Evolutionary conservation across 1,140 invertebrate species (phyloP).

Genomic region (Colletes gigas): DNA sequence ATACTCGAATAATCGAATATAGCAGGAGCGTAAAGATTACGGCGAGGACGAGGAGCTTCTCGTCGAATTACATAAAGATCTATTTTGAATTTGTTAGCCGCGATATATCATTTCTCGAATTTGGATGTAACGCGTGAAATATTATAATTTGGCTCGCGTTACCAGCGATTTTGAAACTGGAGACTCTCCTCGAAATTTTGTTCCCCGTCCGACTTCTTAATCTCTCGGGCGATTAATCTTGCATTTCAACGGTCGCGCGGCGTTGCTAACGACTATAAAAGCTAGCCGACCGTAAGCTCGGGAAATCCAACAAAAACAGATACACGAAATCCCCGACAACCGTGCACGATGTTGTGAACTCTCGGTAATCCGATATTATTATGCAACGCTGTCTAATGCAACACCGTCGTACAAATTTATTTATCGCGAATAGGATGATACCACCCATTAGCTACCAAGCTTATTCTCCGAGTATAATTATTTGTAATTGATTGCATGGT

Average conservation of each 20-base stretch:
- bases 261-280: neutral
- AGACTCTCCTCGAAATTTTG: neutral
- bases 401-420: too few relatives aligned
- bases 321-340: neutral
- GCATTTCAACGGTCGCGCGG: neutral
- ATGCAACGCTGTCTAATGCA: neutral
- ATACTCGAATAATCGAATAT: too few relatives aligned
- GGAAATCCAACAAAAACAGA: neutral
- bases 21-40: neutral
- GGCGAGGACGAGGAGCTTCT: neutral
- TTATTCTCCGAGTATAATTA: too few relatives aligned
- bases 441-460: too few relatives aligned
- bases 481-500: too few relatives aligned
- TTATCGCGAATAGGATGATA: too few relatives aligned
- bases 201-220: neutral
- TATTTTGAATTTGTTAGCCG: slow-evolving; percentile 44
- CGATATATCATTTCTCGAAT: slow-evolving; percentile 36
- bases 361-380: slow-evolving; percentile 16
- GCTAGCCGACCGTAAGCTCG: neutral
- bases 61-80: slow-evolving; percentile 44
- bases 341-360: neutral
- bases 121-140: slow-evolving; percentile 31
- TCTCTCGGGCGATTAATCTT: slow-evolving; percentile 5
- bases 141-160: slow-evolving; percentile 35
- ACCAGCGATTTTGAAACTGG: neutral